Evolutionary conservation across 2,797 vertebrate species (phyloP).

Genomic region (Rhinatrema bivittatum): DNA sequence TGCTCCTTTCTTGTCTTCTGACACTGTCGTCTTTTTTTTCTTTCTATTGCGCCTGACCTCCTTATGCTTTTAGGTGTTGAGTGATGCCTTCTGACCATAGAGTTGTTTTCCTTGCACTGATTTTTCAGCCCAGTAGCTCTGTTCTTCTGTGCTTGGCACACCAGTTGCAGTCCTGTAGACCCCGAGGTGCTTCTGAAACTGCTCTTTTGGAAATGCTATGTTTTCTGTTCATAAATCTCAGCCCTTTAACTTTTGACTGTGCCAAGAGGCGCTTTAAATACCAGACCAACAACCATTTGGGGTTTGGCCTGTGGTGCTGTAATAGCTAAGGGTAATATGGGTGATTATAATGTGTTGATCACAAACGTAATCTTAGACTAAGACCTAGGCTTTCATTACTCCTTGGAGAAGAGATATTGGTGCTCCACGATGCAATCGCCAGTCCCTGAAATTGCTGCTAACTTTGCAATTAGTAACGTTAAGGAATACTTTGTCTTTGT

Average conservation of each 20-base stretch:
- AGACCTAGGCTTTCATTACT: neutral
- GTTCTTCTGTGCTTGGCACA: too few species aligned
- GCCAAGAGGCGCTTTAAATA: slow-evolving; percentile 7
- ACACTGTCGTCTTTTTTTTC: too few species aligned
- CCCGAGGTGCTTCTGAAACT: neutral
- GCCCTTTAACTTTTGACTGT: slow-evolving; percentile 4
- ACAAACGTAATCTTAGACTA: neutral
- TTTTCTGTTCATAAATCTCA: neutral
- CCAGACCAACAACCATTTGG: neutral
- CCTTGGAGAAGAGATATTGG: neutral
- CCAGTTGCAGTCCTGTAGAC: too few species aligned
- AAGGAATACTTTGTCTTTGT: neutral
- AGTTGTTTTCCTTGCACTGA: too few species aligned
- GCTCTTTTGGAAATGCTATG: rapidly evolving
- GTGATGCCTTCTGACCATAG: too few species aligned
- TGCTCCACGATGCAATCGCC: neutral
- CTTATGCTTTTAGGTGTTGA: too few species aligned
- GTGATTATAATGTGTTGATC: neutral
- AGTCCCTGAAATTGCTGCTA: slow-evolving; percentile 1
- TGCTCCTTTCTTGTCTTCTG: too few species aligned
- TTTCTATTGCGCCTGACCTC: too few species aligned
- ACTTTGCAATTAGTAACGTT: neutral
- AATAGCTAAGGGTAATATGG: neutral
- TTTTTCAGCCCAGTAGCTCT: too few species aligned
- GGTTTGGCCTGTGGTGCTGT: neutral